Evolutionary conservation across 2,113 vertebrate genomes (phyloP), one percentile per base, ranked within the genome.

Genomic region (Dicrurus megarhynchus): DNA sequence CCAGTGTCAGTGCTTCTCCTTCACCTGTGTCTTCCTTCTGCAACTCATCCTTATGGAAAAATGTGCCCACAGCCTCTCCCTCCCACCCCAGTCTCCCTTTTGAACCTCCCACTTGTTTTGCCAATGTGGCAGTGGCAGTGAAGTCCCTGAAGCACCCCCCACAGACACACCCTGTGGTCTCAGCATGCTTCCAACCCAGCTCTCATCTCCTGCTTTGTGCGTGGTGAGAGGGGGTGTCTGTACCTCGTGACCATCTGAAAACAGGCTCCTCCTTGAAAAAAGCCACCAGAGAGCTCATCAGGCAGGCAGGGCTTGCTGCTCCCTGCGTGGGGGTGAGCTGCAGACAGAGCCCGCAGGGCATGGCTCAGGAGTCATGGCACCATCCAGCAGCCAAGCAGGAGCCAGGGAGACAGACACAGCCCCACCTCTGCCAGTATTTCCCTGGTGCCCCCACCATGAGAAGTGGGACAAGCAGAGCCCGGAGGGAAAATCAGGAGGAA

Each of bases 141-240:
- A 56, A 60, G 49, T 49, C 57, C 32, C 26, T 37, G 37, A 82
- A 87, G 19, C 9, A 4, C 7, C 3, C 9, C 6, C 16, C 17
- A 5, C 19, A 20, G 35, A 22, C 11, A 9, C 16, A 0, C 11
- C 0, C 42, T 10, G 1, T 1, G 4, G n/a, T 74, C 22, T 60
- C 64, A 63, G 33, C 42, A 55, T 69, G 42, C 18, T 33, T 83
- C 42, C 60, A 69, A 11, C 10, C 50, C 50, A 55, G 39, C 65
- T 57, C 47, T 89, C 33, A 27, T 46, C 77, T 81, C 27, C 56
- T 83, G 39, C 79, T 83, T 41, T 84, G 59, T 64, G 57, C 2
- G 0, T 61, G 52, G 16, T 27, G 14, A 52, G 53, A 50, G 13
- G 18, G 33, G 9, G 13, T 14, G 41, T 35, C 53, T 79, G 44